Evolutionary conservation across 2,797 vertebrate genomes (phyloP).

Genomic region (Martes flavigula): DNA sequence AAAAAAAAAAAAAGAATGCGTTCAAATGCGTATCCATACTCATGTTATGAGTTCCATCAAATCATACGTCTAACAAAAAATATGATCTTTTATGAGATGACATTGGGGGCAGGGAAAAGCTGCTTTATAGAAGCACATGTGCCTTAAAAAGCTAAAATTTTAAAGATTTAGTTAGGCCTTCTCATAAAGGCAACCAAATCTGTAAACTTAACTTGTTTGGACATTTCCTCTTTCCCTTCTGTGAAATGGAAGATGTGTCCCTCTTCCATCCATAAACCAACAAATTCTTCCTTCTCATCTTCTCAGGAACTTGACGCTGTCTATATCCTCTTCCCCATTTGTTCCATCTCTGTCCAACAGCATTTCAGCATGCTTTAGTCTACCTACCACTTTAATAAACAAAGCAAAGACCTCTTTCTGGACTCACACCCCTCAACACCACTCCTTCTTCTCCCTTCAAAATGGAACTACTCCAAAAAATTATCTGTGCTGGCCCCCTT

Average conservation of each 20-base stretch:
- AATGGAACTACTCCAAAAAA: not conserved
- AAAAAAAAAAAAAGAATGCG: constrained; percentile 8
- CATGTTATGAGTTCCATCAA: constrained; percentile 9
- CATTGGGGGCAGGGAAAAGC: not conserved
- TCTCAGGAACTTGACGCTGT: not conserved
- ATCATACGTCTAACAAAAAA: constrained; percentile 23
- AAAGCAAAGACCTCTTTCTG: not conserved
- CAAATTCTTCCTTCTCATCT: not conserved
- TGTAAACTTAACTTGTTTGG: not conserved
- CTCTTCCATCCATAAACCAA: not conserved
- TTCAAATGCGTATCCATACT: constrained; percentile 40
- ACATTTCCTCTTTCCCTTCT: not conserved
- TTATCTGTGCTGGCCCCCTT: not conserved
- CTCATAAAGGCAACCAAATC: not conserved
- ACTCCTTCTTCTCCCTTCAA: not conserved
- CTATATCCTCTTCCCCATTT: not conserved
- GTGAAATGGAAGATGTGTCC: not conserved
- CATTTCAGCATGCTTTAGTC: not conserved
- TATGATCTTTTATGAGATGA: not conserved
- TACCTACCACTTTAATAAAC: not conserved
- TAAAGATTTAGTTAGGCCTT: not conserved
- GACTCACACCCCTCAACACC: not conserved
- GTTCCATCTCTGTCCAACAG: not conserved
- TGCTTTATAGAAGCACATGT: constrained; percentile 16
- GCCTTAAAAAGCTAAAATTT: constrained; percentile 27